Conservation (phyloP, 2,797 vertebrate species). For the Hemibagrus guttatus region DNA sequence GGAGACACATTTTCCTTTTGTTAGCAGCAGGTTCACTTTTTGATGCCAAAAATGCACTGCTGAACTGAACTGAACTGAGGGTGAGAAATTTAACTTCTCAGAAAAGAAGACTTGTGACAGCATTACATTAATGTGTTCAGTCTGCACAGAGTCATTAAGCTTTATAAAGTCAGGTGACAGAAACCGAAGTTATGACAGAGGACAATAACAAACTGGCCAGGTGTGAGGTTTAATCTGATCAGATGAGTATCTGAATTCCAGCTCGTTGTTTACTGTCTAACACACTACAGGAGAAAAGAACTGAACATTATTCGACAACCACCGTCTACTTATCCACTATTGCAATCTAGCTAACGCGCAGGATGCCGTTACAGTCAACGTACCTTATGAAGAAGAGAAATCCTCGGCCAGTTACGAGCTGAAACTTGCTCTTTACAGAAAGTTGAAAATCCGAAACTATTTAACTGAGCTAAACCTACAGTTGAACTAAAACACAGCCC, state of each 20-base stretch:
- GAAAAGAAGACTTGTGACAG: background rate
- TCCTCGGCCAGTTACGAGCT: background rate
- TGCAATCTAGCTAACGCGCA: background rate
- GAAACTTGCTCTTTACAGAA: background rate
- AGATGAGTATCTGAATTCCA: background rate
- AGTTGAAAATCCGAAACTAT: background rate
- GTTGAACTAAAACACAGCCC: background rate
- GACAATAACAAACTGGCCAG: background rate
- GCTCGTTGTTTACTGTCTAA: background rate
- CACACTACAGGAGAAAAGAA: background rate
- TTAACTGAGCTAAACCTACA: background rate
- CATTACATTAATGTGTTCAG: no score
- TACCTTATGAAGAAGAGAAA: background rate
- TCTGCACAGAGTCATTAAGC: background rate
- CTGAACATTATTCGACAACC: background rate
- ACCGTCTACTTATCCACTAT: background rate
- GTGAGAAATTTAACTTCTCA: background rate
- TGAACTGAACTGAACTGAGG: background rate
- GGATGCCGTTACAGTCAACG: background rate
- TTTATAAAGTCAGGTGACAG: background rate
- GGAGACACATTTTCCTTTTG: no score
- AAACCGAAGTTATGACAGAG: background rate
- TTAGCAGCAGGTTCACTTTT: no score
- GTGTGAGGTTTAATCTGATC: background rate
- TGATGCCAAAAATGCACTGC: background rate